Evolutionary conservation across 2,113 vertebrate species (phyloP).

Genomic region (Perca fluviatilis): DNA sequence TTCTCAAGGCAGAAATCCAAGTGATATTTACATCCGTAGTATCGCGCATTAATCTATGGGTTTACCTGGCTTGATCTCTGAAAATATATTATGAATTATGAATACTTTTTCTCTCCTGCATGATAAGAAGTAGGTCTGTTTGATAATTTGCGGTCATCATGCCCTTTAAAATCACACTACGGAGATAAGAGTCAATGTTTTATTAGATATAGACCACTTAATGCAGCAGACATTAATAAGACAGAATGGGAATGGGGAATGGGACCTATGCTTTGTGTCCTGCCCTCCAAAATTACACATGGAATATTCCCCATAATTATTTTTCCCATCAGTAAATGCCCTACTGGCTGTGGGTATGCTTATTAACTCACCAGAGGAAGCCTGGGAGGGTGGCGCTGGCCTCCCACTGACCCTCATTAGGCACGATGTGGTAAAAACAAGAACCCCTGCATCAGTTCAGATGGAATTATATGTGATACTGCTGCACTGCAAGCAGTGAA

Average conservation of each 20-base stretch:
- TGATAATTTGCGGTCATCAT: constrained; percentile 13
- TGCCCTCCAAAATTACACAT: constrained; percentile 15
- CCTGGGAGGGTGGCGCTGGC: constrained; percentile 17
- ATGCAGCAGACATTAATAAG: background rate
- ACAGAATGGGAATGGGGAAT: background rate
- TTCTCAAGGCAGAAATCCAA: background rate
- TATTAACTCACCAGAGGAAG: constrained; percentile 42
- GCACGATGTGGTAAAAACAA: constrained; percentile 29
- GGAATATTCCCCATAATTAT: constrained; percentile 46
- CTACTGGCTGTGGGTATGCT: constrained; percentile 28
- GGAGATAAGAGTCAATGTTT: constrained; percentile 12
- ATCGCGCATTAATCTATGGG: background rate
- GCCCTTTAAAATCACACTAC: constrained; percentile 7
- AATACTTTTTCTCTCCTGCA: background rate
- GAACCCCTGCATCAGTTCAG: background rate
- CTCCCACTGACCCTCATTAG: constrained; percentile 59
- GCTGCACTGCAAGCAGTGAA: background rate
- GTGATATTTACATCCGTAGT: background rate
- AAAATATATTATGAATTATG: too few species aligned
- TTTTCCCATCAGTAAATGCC: constrained; percentile 28
- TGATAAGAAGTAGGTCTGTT: background rate
- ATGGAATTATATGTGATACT: constrained; percentile 9
- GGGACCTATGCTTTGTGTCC: background rate
- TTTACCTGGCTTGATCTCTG: background rate
- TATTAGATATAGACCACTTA: background rate